Conservation (phyloP, 1,140 invertebrate genomes). For the Caenorhabditis tropicalis region DNA sequence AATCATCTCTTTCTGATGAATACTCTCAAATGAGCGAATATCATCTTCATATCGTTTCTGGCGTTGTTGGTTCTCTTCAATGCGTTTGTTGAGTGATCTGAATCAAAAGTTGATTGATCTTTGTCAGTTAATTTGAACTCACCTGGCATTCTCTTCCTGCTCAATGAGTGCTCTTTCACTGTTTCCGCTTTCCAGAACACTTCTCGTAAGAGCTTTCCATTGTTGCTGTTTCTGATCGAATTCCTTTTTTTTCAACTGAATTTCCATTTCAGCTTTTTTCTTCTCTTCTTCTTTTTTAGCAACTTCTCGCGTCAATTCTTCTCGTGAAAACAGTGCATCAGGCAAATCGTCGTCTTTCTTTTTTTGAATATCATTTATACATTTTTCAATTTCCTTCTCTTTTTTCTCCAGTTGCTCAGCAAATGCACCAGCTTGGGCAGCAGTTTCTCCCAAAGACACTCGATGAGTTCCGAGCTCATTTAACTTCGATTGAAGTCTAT, state of each 20-base stretch:
- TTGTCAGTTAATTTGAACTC: not conserved
- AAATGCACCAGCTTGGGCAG: slow-evolving; percentile 10
- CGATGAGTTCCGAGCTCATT: slow-evolving; percentile 23
- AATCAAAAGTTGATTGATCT: not conserved
- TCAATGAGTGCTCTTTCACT: not conserved
- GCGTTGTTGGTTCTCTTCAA: slow-evolving; percentile 14
- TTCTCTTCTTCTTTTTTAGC: not conserved
- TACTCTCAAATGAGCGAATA: not conserved
- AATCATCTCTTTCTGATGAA: not conserved
- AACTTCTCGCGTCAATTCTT: not conserved
- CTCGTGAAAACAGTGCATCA: not conserved
- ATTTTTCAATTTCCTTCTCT: not conserved
- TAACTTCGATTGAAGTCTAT: slow-evolving; percentile 26
- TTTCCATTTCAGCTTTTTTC: not conserved
- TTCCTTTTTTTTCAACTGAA: not conserved
- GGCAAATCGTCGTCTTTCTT: slow-evolving; percentile 8
- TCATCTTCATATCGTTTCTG: slow-evolving; percentile 1
- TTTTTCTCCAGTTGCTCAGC: not conserved
- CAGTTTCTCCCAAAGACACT: slow-evolving; percentile 25
- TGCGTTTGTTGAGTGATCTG: not conserved
- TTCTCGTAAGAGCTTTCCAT: not conserved
- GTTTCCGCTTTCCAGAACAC: not conserved
- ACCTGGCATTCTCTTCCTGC: not conserved
- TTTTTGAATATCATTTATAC: not conserved
- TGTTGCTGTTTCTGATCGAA: not conserved